Evolutionary conservation across 2,797 vertebrate species (phyloP).

Genomic region (Mus spretus): DNA sequence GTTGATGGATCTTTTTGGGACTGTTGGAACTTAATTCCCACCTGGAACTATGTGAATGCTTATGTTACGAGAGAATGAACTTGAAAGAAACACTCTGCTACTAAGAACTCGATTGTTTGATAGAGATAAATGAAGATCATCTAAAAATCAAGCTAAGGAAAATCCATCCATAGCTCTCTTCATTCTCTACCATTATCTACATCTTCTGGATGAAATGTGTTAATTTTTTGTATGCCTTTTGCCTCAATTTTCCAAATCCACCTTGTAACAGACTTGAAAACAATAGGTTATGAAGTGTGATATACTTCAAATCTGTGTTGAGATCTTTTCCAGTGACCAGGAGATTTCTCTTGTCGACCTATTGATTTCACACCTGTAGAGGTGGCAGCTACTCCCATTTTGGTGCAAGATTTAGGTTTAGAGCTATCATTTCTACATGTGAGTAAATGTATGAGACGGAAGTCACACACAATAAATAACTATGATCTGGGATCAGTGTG

Average conservation of each 20-base stretch:
- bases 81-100: neutral
- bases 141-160: neutral
- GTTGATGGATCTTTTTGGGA: neutral
- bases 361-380: neutral
- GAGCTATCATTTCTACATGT: neutral
- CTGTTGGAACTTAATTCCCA: neutral
- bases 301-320: slow-evolving; percentile 27
- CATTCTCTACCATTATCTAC: neutral
- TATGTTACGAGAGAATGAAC: neutral
- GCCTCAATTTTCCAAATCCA: neutral
- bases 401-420: slow-evolving; percentile 4
- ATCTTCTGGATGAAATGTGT: neutral
- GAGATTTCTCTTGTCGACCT: neutral
- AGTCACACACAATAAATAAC: neutral
- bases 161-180: neutral
- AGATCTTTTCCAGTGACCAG: neutral
- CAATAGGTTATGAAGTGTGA: neutral
- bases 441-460: neutral
- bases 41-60: neutral
- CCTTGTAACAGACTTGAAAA: neutral
- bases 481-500: neutral
- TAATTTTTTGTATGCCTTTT: neutral
- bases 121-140: slow-evolving; percentile 10
- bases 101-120: neutral
- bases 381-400: neutral